Evolutionary conservation across 2,797 vertebrate species (phyloP).

Genomic region (Urosaurus nigricauda): DNA sequence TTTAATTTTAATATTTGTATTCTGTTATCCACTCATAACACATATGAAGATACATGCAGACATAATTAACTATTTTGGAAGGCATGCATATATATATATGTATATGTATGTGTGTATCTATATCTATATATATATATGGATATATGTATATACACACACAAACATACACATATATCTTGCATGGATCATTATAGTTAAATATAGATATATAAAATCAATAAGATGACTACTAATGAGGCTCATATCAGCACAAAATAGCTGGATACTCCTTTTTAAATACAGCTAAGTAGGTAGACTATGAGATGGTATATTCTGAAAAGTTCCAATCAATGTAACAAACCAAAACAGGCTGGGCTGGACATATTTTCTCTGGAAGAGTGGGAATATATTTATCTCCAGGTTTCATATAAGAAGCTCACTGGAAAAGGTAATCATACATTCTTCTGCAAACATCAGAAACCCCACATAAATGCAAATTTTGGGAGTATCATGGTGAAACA

Average conservation of each 20-base stretch:
- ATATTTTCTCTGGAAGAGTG: not conserved
- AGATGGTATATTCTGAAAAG: not conserved
- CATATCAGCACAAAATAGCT: not conserved
- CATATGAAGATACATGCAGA: not conserved
- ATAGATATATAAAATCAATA: not conserved
- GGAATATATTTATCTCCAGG: not conserved
- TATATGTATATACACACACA: too few relatives aligned
- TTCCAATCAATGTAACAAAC: not conserved
- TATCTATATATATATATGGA: too few relatives aligned
- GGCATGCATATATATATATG: not conserved
- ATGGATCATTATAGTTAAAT: not conserved
- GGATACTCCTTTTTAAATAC: not conserved
- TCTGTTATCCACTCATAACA: not conserved
- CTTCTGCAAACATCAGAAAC: not conserved
- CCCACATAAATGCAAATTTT: not conserved
- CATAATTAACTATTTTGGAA: not conserved
- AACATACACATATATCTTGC: too few relatives aligned
- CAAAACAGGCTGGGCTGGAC: not conserved
- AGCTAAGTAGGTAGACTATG: not conserved
- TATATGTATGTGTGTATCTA: too few relatives aligned
- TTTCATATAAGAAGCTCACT: not conserved
- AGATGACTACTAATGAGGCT: not conserved
- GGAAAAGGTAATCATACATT: not conserved
- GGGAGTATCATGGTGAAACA: not conserved
- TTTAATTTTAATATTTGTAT: not conserved